A percentile compares a stretch with the other conserved stretches of the same genome.
These are phyloP conservation scores for Drosophila parvula DNA, from an alignment of 1,140 invertebrate genomes.

Conservation along the genomic window DNA sequence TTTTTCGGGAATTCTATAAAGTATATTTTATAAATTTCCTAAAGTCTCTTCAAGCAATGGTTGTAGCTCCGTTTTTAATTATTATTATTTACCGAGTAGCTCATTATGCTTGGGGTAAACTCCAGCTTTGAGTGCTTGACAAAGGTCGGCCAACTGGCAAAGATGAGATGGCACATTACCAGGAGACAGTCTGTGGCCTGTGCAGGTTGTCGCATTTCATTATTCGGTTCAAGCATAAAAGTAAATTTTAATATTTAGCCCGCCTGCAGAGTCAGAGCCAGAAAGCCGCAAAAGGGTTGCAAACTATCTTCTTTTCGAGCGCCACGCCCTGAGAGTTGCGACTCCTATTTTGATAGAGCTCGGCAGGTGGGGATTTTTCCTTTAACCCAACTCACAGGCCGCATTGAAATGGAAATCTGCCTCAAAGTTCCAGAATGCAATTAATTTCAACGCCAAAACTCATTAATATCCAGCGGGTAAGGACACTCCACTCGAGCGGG, in stretches of 20 bases:
- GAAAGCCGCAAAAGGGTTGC: constrained; percentile 56
- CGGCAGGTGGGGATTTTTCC: constrained; percentile 9
- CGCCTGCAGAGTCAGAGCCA: constrained; percentile 69
- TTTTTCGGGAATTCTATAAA: background rate
- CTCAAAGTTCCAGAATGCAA: constrained; percentile 73
- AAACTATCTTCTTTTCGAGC: constrained; percentile 58
- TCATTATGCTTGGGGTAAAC: constrained; percentile 52
- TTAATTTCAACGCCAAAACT: constrained; percentile 82
- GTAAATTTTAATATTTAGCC: constrained; percentile 65
- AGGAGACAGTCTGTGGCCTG: constrained; percentile 15
- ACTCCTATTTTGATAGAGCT: constrained; percentile 58
- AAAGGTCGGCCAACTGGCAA: constrained; percentile 22
- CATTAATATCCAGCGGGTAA: constrained; percentile 69
- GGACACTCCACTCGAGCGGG: constrained; percentile 46
- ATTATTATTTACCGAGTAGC: constrained; percentile 55
- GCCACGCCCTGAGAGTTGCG: constrained; percentile 14
- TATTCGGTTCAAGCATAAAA: constrained; percentile 62
- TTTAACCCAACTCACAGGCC: constrained; percentile 13
- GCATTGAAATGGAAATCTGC: constrained; percentile 64
- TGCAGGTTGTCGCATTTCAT: constrained; percentile 56
- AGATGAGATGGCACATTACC: constrained; percentile 3
- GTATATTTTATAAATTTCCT: background rate
- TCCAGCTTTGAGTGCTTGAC: constrained; percentile 32
- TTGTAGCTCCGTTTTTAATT: constrained; percentile 7
- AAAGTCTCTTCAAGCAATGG: background rate